Evolutionary conservation across 2,888 invertebrate species (phyloP).

Genomic region (Acrobasis repandana): DNA sequence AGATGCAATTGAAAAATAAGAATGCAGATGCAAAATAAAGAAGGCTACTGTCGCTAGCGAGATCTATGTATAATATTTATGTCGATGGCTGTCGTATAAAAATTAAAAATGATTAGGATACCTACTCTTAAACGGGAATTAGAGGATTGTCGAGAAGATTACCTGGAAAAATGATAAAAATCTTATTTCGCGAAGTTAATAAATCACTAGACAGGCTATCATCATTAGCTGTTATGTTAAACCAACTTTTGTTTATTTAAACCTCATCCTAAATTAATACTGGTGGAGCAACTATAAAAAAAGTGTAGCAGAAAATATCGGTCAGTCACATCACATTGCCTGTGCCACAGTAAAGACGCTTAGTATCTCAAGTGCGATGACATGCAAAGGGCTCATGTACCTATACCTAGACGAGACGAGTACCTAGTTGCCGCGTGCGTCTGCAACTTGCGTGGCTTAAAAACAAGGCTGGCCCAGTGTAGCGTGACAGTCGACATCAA

Average conservation of each 20-base stretch:
- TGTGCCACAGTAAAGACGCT: background rate
- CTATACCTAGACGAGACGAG: slow-evolving; percentile 9
- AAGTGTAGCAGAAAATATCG: background rate
- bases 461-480: slow-evolving; percentile 63
- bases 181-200: background rate
- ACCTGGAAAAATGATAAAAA: background rate
- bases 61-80: too few relatives aligned
- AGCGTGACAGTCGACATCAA: slow-evolving; percentile 70
- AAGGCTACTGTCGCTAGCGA: too few relatives aligned
- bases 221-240: slow-evolving; percentile 4
- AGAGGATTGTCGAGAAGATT: too few relatives aligned
- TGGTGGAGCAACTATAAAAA: background rate
- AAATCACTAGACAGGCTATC: background rate
- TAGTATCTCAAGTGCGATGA: slow-evolving; percentile 1
- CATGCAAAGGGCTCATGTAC: slow-evolving; percentile 25
- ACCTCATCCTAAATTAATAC: background rate
- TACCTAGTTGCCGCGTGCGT: slow-evolving; percentile 34
- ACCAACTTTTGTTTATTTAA: slow-evolving; percentile 10
- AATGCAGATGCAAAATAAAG: too few relatives aligned
- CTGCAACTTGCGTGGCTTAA: slow-evolving; percentile 61
- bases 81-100: too few relatives aligned
- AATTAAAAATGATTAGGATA: too few relatives aligned
- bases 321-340: background rate
- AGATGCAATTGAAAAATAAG: too few relatives aligned
- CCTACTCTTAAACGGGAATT: too few relatives aligned